These are phyloP conservation scores for Gadus macrocephalus DNA, from an alignment of 2,113 vertebrate species.

Conservation along the genomic window DNA sequence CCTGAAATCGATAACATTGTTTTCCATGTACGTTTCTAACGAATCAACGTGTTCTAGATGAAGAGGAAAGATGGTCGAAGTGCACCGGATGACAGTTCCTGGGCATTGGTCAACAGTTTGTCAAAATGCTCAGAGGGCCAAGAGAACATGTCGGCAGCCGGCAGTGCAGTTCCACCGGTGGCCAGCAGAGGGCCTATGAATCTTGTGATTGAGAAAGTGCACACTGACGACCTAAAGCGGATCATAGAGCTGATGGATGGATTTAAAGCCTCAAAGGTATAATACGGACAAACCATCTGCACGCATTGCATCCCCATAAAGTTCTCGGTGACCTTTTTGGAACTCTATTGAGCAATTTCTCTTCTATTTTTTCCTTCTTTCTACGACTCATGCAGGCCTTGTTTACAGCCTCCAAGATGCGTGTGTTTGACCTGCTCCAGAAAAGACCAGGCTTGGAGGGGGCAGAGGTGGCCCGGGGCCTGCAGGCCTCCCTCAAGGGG, in stretches of 20 bases:
- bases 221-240: conserved; percentile 46
- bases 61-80: conserved; percentile 24
- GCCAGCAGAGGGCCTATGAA: conserved; percentile 23
- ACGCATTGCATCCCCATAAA: not conserved
- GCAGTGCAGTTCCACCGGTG: not conserved
- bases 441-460: conserved; percentile 53
- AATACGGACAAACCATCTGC: not conserved
- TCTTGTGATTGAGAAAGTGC: not conserved
- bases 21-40: too few species aligned
- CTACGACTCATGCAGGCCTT: conserved; percentile 71
- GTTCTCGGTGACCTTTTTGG: too few species aligned
- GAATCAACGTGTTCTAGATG: conserved; percentile 25
- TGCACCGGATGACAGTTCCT: conserved; percentile 20
- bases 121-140: conserved; percentile 28
- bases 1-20: too few species aligned
- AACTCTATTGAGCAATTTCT: not conserved
- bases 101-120: conserved; percentile 33
- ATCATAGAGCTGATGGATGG: conserved; percentile 81
- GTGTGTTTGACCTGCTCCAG: conserved; percentile 82
- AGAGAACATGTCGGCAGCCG: conserved; percentile 1
- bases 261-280: conserved; percentile 90
- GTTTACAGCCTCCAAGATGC: conserved; percentile 80
- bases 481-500: conserved; percentile 69
- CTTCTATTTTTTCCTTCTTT: not conserved
- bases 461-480: conserved; percentile 64